phyloP scores from a whole-genome alignment of 2,888 invertebrate species.

The Apoderus coryli region DNA sequence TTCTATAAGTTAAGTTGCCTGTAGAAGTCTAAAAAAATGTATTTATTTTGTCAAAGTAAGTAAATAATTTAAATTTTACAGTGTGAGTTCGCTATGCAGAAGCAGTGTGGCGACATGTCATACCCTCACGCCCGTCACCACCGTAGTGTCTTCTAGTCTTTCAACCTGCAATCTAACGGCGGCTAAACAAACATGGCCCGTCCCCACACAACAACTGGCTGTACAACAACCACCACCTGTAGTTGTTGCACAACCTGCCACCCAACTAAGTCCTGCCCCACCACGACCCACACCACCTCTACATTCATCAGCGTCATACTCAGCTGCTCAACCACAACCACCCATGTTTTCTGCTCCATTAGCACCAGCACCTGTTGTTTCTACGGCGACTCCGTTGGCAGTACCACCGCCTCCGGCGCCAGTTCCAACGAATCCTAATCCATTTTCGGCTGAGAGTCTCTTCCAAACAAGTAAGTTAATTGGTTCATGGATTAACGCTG shows the following conservation, averaged over 20 bases:
- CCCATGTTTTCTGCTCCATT: slow-evolving; percentile 21
- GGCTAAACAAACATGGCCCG: slow-evolving; percentile 1
- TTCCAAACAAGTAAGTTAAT: slow-evolving; percentile 78
- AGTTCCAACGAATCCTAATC: slow-evolving; percentile 52
- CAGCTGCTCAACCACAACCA: slow-evolving; percentile 30
- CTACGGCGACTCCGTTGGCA: slow-evolving; percentile 52
- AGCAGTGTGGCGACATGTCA: slow-evolving; percentile 39
- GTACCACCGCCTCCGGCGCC: slow-evolving; percentile 36
- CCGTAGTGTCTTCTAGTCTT: slow-evolving; percentile 43
- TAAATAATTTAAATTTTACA: slow-evolving; percentile 51
- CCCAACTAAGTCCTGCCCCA: no score
- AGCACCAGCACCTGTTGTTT: slow-evolving; percentile 35
- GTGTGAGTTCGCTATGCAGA: slow-evolving; percentile 70
- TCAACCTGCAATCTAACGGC: no score
- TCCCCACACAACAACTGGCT: background rate
- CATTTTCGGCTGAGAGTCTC: slow-evolving; percentile 77
- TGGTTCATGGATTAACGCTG: no score
- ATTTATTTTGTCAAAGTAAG: no score
- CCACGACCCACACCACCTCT: slow-evolving; percentile 24
- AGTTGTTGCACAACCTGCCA: slow-evolving; percentile 5
- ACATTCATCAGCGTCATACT: slow-evolving; percentile 36
- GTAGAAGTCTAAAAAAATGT: no score
- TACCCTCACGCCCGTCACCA: slow-evolving; percentile 30
- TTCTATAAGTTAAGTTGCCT: no score
- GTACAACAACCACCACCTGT: slow-evolving; percentile 10